Base-by-base conservation (phyloP, 1,140 invertebrate genomes). In the Cherax quadricarinatus region DNA sequence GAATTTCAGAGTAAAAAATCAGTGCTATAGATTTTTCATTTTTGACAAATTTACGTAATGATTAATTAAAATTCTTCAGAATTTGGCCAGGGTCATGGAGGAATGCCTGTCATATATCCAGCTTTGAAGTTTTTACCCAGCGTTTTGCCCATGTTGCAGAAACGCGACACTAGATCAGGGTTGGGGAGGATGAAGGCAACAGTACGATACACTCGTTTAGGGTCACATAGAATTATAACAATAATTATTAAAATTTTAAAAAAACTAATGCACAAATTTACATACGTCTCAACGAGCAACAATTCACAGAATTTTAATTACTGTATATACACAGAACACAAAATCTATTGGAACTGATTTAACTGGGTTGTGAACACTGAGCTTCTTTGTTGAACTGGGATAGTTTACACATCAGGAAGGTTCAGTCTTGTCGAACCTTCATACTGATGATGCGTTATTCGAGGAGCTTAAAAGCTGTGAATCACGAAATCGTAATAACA, bases 91-190 rank as follows among this genome's bases (percentile, higher is more conserved):
- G 49, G 53, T 88, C 75, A 81, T 80, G 18, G 16, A 30, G 70
- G 14, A 53, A 41, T 41, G 78, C 57, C 75, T 66, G 78, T 88
- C 78, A 81, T 88, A 60, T 78, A 88, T 88, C 86, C 86, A 88
- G 41, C 86, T 80, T 81, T n/a, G 62, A 57, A 81, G 86, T 81
- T 80, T 88, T 88, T 41, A 41, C 48, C 48, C n/a, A 53, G 30
- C 66, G 30, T 48, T 88, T 80, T 49, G 78, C 86, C 48, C 78
- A 57, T 88, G 86, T 79, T 88, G 86, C 86, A 48, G 49, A 79
- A 3, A 73, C 41, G 51, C 30, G 83, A 21, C 10, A 73, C 62
- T 24, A 57, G 49, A 60, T 30, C 60, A 75, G 83, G 14, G 41
- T 62, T 70, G 83, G 78, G 75, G 57, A 48, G n/a, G 86, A 41